Percentiles rank a stretch among this genome's conserved stretches.
Evolutionary conservation across 2,113 vertebrate species (phyloP).

Genomic region (Gorsachius goisagi): DNA sequence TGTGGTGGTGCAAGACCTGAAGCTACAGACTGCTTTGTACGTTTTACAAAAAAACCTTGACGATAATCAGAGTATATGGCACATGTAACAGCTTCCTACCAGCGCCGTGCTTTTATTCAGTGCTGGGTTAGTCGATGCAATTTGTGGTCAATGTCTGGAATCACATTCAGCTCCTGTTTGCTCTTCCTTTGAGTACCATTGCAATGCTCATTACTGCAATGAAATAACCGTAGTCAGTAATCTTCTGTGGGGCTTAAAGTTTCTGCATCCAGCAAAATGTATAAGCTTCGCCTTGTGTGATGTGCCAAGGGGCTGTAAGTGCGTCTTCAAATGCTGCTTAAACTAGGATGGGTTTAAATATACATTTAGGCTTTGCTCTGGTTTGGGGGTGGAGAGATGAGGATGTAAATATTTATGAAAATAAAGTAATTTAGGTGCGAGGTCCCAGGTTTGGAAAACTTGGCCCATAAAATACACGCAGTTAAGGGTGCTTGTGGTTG

Average conservation of each 20-base stretch:
- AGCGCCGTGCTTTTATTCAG: neutral
- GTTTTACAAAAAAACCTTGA: neutral
- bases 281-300: neutral
- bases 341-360: neutral
- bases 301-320: neutral
- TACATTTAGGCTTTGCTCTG: neutral
- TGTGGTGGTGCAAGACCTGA: neutral
- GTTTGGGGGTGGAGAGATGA: neutral
- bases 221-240: neutral
- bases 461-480: neutral
- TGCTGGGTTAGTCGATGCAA: neutral
- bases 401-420: neutral
- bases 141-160: slow-evolving; percentile 50
- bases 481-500: neutral
- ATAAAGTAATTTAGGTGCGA: neutral
- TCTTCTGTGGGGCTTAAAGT: neutral
- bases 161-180: neutral
- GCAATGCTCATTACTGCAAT: neutral
- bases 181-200: slow-evolving; percentile 27
- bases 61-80: neutral
- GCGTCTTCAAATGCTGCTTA: neutral
- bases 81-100: neutral
- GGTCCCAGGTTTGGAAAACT: neutral
- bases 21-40: neutral
- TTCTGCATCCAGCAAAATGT: neutral